Conservation (phyloP, 1,140 invertebrate species). For the Zophobas morio region DNA sequence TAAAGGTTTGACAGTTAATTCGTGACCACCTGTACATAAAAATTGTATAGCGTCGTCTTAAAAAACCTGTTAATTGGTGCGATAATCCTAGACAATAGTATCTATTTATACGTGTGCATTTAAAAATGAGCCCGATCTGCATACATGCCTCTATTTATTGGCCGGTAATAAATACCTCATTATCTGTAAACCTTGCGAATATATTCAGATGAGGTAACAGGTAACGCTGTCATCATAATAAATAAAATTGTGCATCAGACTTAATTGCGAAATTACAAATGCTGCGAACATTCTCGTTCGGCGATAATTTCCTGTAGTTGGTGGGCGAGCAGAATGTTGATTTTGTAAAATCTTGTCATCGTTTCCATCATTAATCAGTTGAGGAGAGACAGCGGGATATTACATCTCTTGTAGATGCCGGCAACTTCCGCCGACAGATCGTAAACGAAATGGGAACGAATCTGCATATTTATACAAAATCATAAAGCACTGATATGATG, state of each 20-base stretch:
- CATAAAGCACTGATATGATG: conserved; percentile 58
- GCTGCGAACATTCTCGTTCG: conserved; percentile 52
- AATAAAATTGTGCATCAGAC: conserved; percentile 14
- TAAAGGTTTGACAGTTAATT: too few relatives aligned
- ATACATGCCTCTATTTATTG: too few relatives aligned
- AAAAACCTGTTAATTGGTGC: too few relatives aligned
- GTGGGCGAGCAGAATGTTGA: conserved; percentile 53
- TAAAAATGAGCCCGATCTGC: too few relatives aligned
- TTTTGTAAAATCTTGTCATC: conserved; percentile 60
- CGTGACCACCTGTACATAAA: too few relatives aligned
- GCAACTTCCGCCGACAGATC: conserved; percentile 60
- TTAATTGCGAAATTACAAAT: conserved; percentile 50
- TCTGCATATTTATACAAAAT: conserved; percentile 65
- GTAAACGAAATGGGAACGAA: conserved; percentile 62
- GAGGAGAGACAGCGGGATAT: conserved; percentile 63
- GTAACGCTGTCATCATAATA: neutral
- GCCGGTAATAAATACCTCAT: too few relatives aligned
- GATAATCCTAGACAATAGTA: too few relatives aligned
- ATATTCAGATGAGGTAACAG: neutral
- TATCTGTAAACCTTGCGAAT: neutral
- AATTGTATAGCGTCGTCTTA: too few relatives aligned
- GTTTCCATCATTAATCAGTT: conserved; percentile 63
- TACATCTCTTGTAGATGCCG: conserved; percentile 63
- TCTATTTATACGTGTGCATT: too few relatives aligned
- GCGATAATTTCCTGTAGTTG: conserved; percentile 58